A percentile compares a stretch with the other conserved stretches of the same genome.
These are phyloP conservation scores for Heterotilapia buettikoferi DNA, from an alignment of 2,113 vertebrate species.

Conservation along the genomic window DNA sequence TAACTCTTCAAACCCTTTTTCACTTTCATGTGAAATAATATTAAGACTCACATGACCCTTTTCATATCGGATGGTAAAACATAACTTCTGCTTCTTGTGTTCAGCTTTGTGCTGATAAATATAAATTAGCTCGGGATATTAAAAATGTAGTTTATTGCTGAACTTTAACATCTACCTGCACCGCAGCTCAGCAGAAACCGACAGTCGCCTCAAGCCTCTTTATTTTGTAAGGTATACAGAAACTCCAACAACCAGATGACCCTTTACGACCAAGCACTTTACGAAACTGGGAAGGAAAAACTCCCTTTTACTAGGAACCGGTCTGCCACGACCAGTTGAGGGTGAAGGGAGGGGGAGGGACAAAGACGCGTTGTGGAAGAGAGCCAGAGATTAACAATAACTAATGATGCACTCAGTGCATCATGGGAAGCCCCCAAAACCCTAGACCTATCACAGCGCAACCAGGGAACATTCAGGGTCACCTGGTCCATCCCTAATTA, in stretches of 20 bases:
- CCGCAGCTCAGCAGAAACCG: accelerated
- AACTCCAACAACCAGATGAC: not conserved
- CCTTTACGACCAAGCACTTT: not conserved
- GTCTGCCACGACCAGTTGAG: not conserved
- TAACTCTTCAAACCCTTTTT: not conserved
- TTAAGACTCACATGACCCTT: not conserved
- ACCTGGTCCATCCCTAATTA: not conserved
- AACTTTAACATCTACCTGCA: not conserved
- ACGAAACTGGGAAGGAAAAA: not conserved
- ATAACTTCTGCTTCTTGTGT: not conserved
- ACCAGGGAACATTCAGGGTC: not conserved
- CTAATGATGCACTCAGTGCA: not conserved
- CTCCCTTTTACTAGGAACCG: not conserved
- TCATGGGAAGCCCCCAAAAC: not conserved
- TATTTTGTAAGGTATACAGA: not conserved
- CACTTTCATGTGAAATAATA: not conserved
- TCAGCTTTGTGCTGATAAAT: not conserved
- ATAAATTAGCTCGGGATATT: not conserved
- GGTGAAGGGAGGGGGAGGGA: not conserved
- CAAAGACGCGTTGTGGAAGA: accelerated
- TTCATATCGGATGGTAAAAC: not conserved
- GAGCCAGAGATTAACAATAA: not conserved
- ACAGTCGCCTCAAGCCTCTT: not conserved
- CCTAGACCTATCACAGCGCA: not conserved
- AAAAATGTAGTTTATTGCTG: not conserved